Percentiles rank a stretch among this genome's conserved stretches.
These are phyloP conservation scores for Xanthia togata DNA, from an alignment of 2,888 invertebrate genomes.

Conservation along the genomic window DNA sequence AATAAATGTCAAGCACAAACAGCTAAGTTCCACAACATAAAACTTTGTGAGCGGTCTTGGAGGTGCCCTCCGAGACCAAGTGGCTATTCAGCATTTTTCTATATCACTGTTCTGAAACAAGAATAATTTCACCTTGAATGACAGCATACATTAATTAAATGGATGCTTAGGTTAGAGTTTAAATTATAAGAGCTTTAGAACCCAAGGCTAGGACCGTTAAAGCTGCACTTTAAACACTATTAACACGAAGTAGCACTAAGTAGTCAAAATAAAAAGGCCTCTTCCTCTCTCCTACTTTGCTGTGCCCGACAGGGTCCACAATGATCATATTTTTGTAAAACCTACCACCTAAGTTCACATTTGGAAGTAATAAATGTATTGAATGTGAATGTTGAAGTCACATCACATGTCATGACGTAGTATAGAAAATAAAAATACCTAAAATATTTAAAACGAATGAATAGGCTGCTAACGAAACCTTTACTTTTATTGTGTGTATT, in stretches of 20 bases:
- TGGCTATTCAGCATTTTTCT: constrained; percentile 82
- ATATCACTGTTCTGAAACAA: constrained; percentile 71
- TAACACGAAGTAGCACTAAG: too few relatives aligned
- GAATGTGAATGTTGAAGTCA: too few relatives aligned
- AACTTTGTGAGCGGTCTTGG: constrained; percentile 81
- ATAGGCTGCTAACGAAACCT: neutral
- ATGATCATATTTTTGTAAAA: too few relatives aligned
- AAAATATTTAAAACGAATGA: neutral
- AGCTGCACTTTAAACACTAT: neutral
- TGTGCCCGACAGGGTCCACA: too few relatives aligned
- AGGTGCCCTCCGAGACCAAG: constrained; percentile 76
- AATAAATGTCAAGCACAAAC: constrained; percentile 87
- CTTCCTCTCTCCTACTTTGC: too few relatives aligned
- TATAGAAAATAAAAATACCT: neutral
- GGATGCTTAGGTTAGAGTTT: neutral
- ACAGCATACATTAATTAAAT: neutral
- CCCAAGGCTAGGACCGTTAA: too few relatives aligned
- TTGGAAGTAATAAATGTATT: too few relatives aligned
- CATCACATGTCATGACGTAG: neutral
- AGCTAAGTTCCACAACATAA: constrained; percentile 86
- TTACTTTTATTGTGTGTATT: neutral
- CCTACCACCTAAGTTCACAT: too few relatives aligned
- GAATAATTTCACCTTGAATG: constrained; percentile 40
- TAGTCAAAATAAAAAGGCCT: too few relatives aligned
- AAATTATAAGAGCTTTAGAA: neutral